Evolutionary conservation across 2,888 invertebrate genomes (phyloP).

Genomic region (Laspeyria flexula): DNA sequence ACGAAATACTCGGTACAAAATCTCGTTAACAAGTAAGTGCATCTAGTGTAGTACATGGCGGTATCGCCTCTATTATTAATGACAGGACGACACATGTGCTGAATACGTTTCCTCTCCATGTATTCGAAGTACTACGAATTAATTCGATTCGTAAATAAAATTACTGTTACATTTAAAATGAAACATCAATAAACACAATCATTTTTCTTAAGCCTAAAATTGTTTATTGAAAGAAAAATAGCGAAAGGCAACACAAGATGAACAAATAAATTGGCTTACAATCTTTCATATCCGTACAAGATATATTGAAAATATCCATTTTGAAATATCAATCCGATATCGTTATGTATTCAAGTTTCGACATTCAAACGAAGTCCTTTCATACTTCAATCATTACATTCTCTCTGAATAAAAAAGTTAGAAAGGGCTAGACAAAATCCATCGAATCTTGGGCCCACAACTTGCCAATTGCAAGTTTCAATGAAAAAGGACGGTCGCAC

Average conservation of each 20-base stretch:
- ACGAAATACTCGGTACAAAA: constrained; percentile 44
- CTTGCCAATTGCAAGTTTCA: constrained; percentile 79
- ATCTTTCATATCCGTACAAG: constrained; percentile 13
- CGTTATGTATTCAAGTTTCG: constrained; percentile 35
- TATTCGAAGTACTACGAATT: constrained; percentile 11
- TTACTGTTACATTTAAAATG: too few relatives aligned
- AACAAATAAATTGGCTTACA: background rate
- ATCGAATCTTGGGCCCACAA: constrained; percentile 65
- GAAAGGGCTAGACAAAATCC: constrained; percentile 63
- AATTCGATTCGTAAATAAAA: constrained; percentile 3
- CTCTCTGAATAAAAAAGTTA: constrained; percentile 49
- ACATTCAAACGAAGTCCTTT: constrained; percentile 33
- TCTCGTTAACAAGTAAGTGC: constrained; percentile 60
- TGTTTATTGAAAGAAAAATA: constrained; percentile 1
- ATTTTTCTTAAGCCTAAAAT: background rate
- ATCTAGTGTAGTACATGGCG: constrained; percentile 44
- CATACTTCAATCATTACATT: constrained; percentile 44
- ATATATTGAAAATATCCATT: constrained; percentile 36
- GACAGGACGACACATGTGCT: constrained; percentile 35
- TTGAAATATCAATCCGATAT: constrained; percentile 38
- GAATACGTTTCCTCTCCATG: constrained; percentile 14
- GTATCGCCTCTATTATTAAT: constrained; percentile 56
- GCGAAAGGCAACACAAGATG: background rate
- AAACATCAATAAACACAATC: too few relatives aligned
- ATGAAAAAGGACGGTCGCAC: constrained; percentile 75